Percentiles rank a stretch among this genome's conserved stretches.
phyloP scores from a whole-genome alignment of 92 coral and sea anemone species.

The Epizoanthus ramosus region DNA sequence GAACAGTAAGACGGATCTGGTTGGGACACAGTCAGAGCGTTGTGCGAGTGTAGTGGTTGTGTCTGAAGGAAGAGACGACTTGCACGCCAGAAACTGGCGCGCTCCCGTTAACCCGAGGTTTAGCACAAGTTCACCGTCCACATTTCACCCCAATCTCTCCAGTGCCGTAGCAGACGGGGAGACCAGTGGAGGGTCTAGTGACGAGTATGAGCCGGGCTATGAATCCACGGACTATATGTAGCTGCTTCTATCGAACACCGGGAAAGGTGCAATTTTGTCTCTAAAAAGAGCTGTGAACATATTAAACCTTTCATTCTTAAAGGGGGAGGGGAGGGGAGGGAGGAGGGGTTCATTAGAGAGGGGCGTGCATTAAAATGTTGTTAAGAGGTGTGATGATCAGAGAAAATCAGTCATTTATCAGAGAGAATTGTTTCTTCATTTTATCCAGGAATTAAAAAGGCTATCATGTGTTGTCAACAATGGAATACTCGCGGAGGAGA shows the following conservation, averaged over 20 bases:
- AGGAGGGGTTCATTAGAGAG: no score
- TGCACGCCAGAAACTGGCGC: not conserved
- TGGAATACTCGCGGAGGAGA: no score
- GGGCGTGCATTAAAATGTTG: no score
- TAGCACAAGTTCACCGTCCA: not conserved
- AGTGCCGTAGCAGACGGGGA: slow-evolving; percentile 34
- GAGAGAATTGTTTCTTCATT: no score
- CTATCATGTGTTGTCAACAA: no score
- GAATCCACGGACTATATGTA: slow-evolving; percentile 36
- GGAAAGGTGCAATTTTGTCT: no score
- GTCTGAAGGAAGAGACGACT: not conserved
- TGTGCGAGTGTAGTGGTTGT: not conserved
- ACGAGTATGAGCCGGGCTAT: slow-evolving; percentile 21
- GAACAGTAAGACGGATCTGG: not conserved
- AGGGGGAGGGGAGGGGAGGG: no score
- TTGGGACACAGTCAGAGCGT: not conserved
- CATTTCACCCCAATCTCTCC: not conserved
- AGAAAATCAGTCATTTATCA: no score
- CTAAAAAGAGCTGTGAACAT: no score
- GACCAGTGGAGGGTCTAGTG: slow-evolving; percentile 38
- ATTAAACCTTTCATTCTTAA: no score
- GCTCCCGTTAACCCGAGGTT: not conserved
- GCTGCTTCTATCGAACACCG: not conserved
- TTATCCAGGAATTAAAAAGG: no score
- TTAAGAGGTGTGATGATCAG: no score